Conservation (phyloP, 1,140 invertebrate species). For the Diachasmimorpha longicaudata region DNA sequence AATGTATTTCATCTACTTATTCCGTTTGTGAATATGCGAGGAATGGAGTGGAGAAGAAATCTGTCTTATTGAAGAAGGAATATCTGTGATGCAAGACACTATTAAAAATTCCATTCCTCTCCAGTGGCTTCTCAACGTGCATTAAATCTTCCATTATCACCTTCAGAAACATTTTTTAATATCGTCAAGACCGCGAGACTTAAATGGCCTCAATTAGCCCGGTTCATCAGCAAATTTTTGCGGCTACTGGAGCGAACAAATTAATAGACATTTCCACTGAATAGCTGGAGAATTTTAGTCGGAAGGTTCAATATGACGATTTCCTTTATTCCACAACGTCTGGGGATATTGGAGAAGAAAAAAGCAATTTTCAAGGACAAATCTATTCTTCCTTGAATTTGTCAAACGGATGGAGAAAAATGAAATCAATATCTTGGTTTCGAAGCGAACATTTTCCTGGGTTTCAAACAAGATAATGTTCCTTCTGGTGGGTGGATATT, state of each 20-base stretch:
- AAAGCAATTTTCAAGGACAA: no score
- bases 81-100: neutral
- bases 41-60: neutral
- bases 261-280: no score
- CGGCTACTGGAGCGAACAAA: neutral
- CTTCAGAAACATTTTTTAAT: neutral
- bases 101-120: constrained; percentile 3
- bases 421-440: no score
- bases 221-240: neutral
- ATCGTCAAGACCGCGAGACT: neutral
- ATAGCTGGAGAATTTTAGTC: no score
- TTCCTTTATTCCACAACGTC: no score
- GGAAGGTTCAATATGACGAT: no score
- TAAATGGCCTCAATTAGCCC: neutral
- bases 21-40: neutral
- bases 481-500: no score
- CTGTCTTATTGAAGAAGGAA: neutral
- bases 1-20: constrained; percentile 1
- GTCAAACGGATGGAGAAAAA: no score
- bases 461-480: no score
- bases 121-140: neutral
- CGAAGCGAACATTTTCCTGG: no score
- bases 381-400: no score
- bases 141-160: neutral
- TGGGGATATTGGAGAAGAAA: no score